Conservation (phyloP, 2,113 vertebrate genomes). For the Phyllostomus hastatus region DNA sequence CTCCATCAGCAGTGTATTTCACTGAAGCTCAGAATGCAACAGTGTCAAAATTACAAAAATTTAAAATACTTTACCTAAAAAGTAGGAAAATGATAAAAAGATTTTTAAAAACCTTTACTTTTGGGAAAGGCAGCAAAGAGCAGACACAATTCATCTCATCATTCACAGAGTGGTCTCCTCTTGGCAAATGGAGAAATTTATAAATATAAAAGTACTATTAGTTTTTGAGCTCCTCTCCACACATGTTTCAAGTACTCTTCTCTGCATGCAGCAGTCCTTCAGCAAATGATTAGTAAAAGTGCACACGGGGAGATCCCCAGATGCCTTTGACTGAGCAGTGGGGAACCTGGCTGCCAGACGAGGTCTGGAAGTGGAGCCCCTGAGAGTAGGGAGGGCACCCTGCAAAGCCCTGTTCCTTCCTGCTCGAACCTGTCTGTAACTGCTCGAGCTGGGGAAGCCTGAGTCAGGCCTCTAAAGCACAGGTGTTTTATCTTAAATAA, state of each 20-base stretch:
- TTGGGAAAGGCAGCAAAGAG: background rate
- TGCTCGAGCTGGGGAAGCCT: background rate
- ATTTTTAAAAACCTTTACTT: background rate
- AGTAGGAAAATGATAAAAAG: background rate
- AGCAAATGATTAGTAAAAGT: background rate
- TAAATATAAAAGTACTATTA: background rate
- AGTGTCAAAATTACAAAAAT: background rate
- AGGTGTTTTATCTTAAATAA: conserved; percentile 4
- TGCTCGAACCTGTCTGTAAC: background rate
- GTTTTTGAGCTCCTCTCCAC: background rate
- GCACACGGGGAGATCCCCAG: background rate
- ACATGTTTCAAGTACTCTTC: background rate
- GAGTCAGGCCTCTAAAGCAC: background rate
- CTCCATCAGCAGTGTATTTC: background rate
- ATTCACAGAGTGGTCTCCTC: background rate
- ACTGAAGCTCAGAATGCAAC: background rate
- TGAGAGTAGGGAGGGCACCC: background rate
- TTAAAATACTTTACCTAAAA: background rate
- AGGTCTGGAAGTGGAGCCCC: background rate
- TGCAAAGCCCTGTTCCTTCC: background rate
- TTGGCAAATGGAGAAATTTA: background rate
- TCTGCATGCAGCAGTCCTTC: background rate
- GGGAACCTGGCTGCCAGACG: background rate
- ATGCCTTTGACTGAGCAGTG: background rate
- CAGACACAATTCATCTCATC: background rate